These are phyloP conservation scores for Pseudomyrmex sp. DNA, from an alignment of 1,140 invertebrate genomes.

Conservation along the genomic window DNA sequence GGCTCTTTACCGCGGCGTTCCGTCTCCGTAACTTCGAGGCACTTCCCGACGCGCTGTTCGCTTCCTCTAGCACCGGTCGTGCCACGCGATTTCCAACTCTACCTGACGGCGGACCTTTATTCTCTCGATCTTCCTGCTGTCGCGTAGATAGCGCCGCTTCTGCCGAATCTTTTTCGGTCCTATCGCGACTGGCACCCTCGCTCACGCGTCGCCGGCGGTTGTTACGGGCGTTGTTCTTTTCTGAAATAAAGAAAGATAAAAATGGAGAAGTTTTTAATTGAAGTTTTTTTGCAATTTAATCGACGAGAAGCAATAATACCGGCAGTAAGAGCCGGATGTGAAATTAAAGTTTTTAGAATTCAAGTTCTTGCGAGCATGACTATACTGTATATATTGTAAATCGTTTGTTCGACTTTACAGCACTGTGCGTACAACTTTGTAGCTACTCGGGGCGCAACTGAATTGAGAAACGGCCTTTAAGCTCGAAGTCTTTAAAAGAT, in stretches of 20 bases:
- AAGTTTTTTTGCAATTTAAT: no score
- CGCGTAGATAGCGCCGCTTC: slow-evolving; percentile 74
- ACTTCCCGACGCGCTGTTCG: slow-evolving; percentile 77
- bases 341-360: no score
- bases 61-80: slow-evolving; percentile 82
- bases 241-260: slow-evolving; percentile 74
- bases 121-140: slow-evolving; percentile 83
- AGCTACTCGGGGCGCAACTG: background rate
- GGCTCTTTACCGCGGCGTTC: slow-evolving; percentile 71
- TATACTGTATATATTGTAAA: slow-evolving; percentile 6
- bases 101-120: slow-evolving; percentile 81
- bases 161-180: slow-evolving; percentile 64
- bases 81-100: slow-evolving; percentile 78
- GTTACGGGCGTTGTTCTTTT: slow-evolving; percentile 77
- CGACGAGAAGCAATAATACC: no score
- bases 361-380: no score
- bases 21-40: slow-evolving; percentile 79
- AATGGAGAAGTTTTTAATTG: background rate
- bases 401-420: slow-evolving; percentile 3
- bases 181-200: slow-evolving; percentile 78
- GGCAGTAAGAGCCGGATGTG: no score
- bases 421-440: background rate
- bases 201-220: slow-evolving; percentile 78
- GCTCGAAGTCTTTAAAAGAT: background rate
- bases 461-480: slow-evolving; percentile 21